Evolutionary conservation across 2,888 invertebrate genomes (phyloP), one percentile per base, ranked within the genome.

Genomic region (Arrhopalites spinosus): DNA sequence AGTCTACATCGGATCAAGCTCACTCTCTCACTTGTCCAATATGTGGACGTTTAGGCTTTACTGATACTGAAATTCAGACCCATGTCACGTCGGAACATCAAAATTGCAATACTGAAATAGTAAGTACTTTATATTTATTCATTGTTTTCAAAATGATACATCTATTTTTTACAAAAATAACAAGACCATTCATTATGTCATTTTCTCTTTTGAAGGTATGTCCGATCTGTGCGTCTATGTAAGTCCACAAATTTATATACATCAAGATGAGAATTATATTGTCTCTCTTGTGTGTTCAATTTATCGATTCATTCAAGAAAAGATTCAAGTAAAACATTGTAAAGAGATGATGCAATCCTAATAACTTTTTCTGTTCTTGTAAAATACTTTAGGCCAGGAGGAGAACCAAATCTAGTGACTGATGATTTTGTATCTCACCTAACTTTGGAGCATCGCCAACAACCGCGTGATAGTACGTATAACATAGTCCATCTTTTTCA

Each of bases 381-480:
- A 36, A 36, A 36, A 36, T 36, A 7, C 36, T 36, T 11, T 36
- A 36, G 36, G 88, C 96, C 96, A 53, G 96, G 97, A 81, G 96
- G 96, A 73, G 98, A 98, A 86, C 97, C 97, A 78, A 98, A 98
- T 88, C 91, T 96, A 86, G 94, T 97, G 87, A 97, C 97, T 80
- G 97, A 98, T 88, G 98, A 98, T 89, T 95, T 98, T 88, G 93
- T 95, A 82, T 94, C 95, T 84, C 98, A 98, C 89, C 90, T 98
- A 85, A 93, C 94, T 79, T 88, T 96, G 83, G 97, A 98, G 86
- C 98, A 98, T 88, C 91, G 95, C 84, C 91, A 91, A 85, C 92
- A 92, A 84, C 83, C 83, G 83, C 89, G 96, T 86, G 96, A 96
- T 76, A 59, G 59, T 59, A 59, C 17, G 15, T 50, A 50, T 78